Evolutionary conservation across 2,888 invertebrate genomes (phyloP).

Genomic region (Athripsodes cinereus): DNA sequence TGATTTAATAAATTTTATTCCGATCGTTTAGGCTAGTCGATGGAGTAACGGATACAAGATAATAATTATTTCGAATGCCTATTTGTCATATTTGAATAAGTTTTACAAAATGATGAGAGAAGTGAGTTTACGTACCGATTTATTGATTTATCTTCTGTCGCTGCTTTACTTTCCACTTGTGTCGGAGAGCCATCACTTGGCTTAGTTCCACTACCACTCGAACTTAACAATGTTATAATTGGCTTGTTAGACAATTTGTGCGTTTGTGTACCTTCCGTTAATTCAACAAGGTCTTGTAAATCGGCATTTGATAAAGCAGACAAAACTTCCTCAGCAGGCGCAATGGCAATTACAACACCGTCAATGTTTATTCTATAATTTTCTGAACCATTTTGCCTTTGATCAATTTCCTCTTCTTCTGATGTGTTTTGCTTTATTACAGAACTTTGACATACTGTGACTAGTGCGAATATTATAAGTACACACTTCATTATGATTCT

Average conservation of each 20-base stretch:
- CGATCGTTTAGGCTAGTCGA: too few species aligned
- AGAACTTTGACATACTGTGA: conserved; percentile 28
- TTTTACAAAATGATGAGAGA: too few species aligned
- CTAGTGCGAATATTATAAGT: conserved; percentile 15
- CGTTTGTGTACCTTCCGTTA: conserved; percentile 33
- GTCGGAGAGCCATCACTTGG: background rate
- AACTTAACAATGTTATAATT: background rate
- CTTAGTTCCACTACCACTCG: conserved; percentile 6
- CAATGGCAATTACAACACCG: conserved; percentile 60
- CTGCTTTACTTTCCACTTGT: background rate
- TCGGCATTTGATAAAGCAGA: conserved; percentile 48
- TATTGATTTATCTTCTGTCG: background rate
- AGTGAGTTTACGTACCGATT: too few species aligned
- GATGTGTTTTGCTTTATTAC: conserved; percentile 33
- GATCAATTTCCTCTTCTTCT: conserved; percentile 52
- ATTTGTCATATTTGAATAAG: too few species aligned
- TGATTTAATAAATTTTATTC: too few species aligned
- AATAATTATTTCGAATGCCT: too few species aligned
- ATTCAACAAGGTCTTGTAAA: conserved; percentile 35
- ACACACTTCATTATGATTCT: conserved; percentile 3
- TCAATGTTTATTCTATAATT: conserved; percentile 66
- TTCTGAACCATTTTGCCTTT: conserved; percentile 72
- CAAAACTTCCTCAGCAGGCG: conserved; percentile 56
- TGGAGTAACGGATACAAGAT: too few species aligned
- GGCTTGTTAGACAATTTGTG: background rate